Percentiles rank a stretch among this genome's conserved stretches.
phyloP scores from a whole-genome alignment of 2,888 invertebrate genomes.

The Helicoverpa assulta region DNA sequence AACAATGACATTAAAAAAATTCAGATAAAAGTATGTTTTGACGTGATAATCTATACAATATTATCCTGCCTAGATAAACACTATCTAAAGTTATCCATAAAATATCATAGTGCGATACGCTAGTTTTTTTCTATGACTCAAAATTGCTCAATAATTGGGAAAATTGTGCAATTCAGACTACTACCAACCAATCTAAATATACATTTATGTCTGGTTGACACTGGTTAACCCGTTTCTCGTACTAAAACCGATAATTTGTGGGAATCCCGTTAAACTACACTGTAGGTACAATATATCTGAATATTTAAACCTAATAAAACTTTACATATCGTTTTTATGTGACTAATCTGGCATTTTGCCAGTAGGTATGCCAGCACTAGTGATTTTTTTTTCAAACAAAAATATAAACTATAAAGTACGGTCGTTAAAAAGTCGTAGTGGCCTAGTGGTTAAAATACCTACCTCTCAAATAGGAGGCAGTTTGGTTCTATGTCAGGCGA shows the following conservation, averaged over 20 bases:
- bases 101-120: constrained; percentile 14
- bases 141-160: constrained; percentile 11
- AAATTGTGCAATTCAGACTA: constrained; percentile 2
- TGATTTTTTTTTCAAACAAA: no score
- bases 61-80: constrained; percentile 15
- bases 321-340: background rate
- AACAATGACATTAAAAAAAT: background rate
- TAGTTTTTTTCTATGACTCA: constrained; percentile 10
- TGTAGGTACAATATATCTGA: background rate
- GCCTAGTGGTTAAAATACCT: no score
- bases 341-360: background rate
- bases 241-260: background rate
- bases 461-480: no score
- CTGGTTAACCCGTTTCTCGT: background rate
- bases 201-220: background rate
- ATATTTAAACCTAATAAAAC: background rate
- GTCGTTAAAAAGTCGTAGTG: no score
- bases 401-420: no score
- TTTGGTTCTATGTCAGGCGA: no score
- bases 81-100: background rate
- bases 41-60: background rate
- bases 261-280: constrained; percentile 1
- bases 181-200: constrained; percentile 4
- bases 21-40: background rate
- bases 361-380: no score